A percentile compares a stretch with the other conserved stretches of the same genome.
These are phyloP conservation scores for Decapterus maruadsi DNA, from an alignment of 2,797 vertebrate species.

Conservation along the genomic window DNA sequence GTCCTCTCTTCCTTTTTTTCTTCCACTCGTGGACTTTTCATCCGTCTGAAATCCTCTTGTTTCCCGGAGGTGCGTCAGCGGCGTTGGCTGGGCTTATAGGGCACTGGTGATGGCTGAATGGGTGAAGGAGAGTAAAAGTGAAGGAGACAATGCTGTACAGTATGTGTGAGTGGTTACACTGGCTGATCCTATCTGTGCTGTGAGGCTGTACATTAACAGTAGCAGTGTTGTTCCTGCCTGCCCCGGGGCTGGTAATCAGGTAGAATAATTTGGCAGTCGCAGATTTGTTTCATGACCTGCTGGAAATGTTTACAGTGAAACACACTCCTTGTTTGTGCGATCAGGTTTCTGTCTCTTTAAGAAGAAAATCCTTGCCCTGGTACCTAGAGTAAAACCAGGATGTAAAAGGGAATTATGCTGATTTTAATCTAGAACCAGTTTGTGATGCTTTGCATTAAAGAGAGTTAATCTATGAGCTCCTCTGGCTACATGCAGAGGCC, in stretches of 20 bases:
- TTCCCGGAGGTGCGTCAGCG: conserved; percentile 42
- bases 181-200: conserved; percentile 60
- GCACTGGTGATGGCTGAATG: conserved; percentile 2
- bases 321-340: conserved; percentile 4
- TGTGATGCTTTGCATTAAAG: conserved; percentile 38
- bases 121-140: conserved; percentile 27
- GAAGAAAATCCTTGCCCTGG: conserved; percentile 16
- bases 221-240: conserved; percentile 44
- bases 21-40: conserved; percentile 30
- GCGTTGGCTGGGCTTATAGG: conserved; percentile 20
- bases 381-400: conserved; percentile 25
- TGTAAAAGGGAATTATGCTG: conserved; percentile 18
- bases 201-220: conserved; percentile 45
- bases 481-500: conserved; percentile 30
- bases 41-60: conserved; percentile 42
- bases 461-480: conserved; percentile 28
- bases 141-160: conserved; percentile 26
- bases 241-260: conserved; percentile 46
- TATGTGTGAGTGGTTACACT: conserved; percentile 48
- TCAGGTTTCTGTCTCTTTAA: conserved; percentile 26
- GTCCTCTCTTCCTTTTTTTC: conserved; percentile 2
- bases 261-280: conserved; percentile 53
- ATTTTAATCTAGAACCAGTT: conserved; percentile 57
- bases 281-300: conserved; percentile 43
- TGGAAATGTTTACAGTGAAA: conserved; percentile 50